Percentiles rank a stretch among this genome's conserved stretches.
Evolutionary conservation across 2,888 invertebrate species (phyloP).

Genomic region (Sinohyriopsis cumingii): DNA sequence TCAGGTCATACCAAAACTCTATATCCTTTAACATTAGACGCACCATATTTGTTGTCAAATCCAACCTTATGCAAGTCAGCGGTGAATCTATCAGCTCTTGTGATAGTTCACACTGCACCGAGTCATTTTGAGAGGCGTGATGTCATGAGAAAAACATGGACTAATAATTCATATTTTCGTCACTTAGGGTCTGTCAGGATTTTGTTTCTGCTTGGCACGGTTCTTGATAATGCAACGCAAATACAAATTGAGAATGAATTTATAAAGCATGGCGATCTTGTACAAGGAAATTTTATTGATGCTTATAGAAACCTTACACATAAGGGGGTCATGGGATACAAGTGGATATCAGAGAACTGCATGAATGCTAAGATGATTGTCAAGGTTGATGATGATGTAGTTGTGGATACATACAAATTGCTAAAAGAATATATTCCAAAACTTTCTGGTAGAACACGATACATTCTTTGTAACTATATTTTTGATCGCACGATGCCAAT

Average conservation of each 20-base stretch:
- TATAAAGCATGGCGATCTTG: conserved; percentile 37
- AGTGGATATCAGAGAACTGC: conserved; percentile 49
- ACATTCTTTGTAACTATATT: conserved; percentile 33
- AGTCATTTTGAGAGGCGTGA: conserved; percentile 30
- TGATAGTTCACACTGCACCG: conserved; percentile 44
- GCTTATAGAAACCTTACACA: conserved; percentile 48
- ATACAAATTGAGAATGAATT: conserved; percentile 34
- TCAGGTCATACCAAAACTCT: conserved; percentile 8
- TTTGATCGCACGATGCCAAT: conserved; percentile 29
- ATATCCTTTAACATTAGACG: conserved; percentile 24
- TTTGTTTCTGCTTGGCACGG: conserved; percentile 47
- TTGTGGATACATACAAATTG: conserved; percentile 40
- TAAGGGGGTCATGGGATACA: conserved; percentile 52
- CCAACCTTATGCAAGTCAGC: conserved; percentile 23
- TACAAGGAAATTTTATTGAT: conserved; percentile 55
- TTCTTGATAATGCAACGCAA: conserved; percentile 23
- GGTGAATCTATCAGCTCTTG: conserved; percentile 17
- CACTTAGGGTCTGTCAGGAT: conserved; percentile 20
- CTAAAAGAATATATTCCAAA: conserved; percentile 21
- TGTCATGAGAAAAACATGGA: conserved; percentile 47
- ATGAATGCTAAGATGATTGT: conserved; percentile 41
- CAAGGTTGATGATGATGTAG: conserved; percentile 54
- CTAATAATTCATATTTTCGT: conserved; percentile 33
- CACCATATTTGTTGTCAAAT: conserved; percentile 23
- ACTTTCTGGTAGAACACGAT: conserved; percentile 19